Evolutionary conservation across 1,140 invertebrate species (phyloP).

Genomic region (Philopotamus ludificatus): DNA sequence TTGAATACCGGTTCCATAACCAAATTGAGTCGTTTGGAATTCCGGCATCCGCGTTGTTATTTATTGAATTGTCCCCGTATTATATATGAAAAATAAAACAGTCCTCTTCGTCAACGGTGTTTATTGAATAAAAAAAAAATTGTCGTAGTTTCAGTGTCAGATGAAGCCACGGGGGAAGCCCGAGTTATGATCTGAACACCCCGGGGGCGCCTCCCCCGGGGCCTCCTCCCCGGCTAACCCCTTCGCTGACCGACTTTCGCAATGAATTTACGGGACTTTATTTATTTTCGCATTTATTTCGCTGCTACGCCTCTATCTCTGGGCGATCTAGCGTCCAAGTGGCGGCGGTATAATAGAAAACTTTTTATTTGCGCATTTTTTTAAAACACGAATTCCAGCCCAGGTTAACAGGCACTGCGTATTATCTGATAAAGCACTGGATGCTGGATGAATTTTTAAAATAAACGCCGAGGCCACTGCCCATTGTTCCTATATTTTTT

Average conservation of each 20-base stretch:
- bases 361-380: conserved; percentile 39
- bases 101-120: too few species aligned
- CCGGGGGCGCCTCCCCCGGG: not conserved
- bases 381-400: conserved; percentile 34
- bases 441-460: conserved; percentile 34
- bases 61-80: too few species aligned
- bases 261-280: conserved; percentile 38
- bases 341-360: conserved; percentile 33
- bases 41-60: too few species aligned
- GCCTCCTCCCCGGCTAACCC: conserved; percentile 2
- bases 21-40: too few species aligned
- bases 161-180: conserved; percentile 6
- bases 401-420: conserved; percentile 36
- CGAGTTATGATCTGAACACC: conserved; percentile 26
- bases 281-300: conserved; percentile 37
- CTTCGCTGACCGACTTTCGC: conserved; percentile 32
- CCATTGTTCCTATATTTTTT: conserved; percentile 20
- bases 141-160: conserved; percentile 7
- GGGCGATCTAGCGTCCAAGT: not conserved
- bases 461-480: conserved; percentile 14
- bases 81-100: too few species aligned
- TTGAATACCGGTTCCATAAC: too few species aligned
- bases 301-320: conserved; percentile 3
- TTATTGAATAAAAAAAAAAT: conserved; percentile 5
- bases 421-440: conserved; percentile 39